These are phyloP conservation scores for Leucophenga montana DNA, from an alignment of 2,888 invertebrate genomes.

Conservation along the genomic window DNA sequence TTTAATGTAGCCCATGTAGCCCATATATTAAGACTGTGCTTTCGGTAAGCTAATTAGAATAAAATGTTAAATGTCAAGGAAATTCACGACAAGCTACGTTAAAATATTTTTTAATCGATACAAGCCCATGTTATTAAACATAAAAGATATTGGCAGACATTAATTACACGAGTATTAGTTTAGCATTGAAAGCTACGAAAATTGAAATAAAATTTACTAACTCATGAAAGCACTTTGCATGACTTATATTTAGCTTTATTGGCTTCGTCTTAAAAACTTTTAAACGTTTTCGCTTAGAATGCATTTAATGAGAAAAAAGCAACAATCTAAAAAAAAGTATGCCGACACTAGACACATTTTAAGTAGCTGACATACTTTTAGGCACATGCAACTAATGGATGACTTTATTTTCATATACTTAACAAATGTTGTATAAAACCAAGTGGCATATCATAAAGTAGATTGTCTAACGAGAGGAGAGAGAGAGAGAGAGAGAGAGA, in stretches of 20 bases:
- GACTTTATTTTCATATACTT: constrained; percentile 60
- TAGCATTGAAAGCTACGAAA: too few relatives aligned
- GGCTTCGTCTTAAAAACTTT: constrained; percentile 44
- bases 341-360: constrained; percentile 17
- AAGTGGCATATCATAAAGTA: constrained; percentile 26
- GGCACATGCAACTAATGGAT: constrained; percentile 61
- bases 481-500: constrained; percentile 5
- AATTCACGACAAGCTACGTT: neutral
- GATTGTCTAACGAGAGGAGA: constrained; percentile 16
- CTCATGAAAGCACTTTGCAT: too few relatives aligned
- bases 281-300: constrained; percentile 64
- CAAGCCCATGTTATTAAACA: too few relatives aligned
- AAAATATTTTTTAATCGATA: too few relatives aligned
- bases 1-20: too few relatives aligned
- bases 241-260: too few relatives aligned
- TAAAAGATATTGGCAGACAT: too few relatives aligned
- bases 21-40: neutral
- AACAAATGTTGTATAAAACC: constrained; percentile 44
- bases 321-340: constrained; percentile 29
- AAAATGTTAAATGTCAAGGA: constrained; percentile 44
- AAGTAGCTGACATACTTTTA: constrained; percentile 7
- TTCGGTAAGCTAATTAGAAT: constrained; percentile 54
- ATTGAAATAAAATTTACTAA: neutral
- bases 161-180: too few relatives aligned
- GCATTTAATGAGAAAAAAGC: constrained; percentile 42